phyloP scores from a whole-genome alignment of 2,113 vertebrate genomes.

The Potamarius usumacintae region DNA sequence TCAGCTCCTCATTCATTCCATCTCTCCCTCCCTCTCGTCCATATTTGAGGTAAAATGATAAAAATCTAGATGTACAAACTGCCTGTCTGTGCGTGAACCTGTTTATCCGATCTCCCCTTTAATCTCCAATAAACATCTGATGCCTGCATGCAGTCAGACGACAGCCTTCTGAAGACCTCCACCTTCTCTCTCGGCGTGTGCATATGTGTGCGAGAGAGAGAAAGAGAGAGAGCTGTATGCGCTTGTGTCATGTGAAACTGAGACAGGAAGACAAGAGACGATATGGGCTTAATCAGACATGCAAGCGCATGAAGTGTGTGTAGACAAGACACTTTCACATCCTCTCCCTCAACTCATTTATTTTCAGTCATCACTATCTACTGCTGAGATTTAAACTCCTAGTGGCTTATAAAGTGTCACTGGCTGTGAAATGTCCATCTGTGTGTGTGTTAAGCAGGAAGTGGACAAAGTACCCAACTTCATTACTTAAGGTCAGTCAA shows the following conservation, averaged over 20 bases:
- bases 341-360: background rate
- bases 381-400: background rate
- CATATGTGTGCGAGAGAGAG: too few relatives aligned
- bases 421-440: background rate
- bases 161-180: background rate
- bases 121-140: too few relatives aligned
- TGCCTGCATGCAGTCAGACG: background rate
- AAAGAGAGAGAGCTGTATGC: background rate
- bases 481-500: too few relatives aligned
- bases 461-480: too few relatives aligned
- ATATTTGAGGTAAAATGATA: too few relatives aligned
- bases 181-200: too few relatives aligned
- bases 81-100: too few relatives aligned
- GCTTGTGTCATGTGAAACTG: background rate
- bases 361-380: background rate
- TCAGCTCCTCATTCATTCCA: background rate
- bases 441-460: background rate
- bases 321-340: background rate
- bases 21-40: too few relatives aligned
- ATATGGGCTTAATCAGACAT: conserved; percentile 12
- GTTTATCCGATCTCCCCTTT: too few relatives aligned
- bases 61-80: too few relatives aligned
- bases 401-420: background rate
- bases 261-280: conserved; percentile 6
- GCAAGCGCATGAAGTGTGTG: background rate